These are phyloP conservation scores for Escarpia spicata DNA, from an alignment of 2,888 invertebrate genomes.

Conservation along the genomic window DNA sequence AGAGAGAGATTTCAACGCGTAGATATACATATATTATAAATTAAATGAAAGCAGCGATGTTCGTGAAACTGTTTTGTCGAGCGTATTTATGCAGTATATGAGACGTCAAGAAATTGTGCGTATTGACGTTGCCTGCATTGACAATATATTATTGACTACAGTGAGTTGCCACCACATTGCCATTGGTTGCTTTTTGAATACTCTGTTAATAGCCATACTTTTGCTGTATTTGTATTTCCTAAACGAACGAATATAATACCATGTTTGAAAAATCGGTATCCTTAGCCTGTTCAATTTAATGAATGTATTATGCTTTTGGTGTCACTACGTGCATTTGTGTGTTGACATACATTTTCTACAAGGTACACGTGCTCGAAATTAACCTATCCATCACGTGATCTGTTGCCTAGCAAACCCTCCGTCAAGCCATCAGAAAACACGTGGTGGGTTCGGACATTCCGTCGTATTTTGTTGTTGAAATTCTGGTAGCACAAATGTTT, in stretches of 20 bases:
- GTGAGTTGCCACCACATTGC: background rate
- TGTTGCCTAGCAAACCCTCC: too few species aligned
- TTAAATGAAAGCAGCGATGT: background rate
- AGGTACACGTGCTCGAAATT: too few species aligned
- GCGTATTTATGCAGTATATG: background rate
- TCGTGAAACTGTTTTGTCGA: background rate
- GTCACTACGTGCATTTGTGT: too few species aligned
- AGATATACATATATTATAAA: background rate
- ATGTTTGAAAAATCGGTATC: background rate
- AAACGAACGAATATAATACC: background rate
- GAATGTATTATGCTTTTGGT: background rate
- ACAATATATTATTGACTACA: background rate
- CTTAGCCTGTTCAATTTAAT: background rate
- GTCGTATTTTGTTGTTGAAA: too few species aligned
- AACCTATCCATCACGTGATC: too few species aligned
- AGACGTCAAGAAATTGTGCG: background rate
- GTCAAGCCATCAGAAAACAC: too few species aligned
- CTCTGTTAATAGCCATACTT: background rate
- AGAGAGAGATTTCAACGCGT: background rate
- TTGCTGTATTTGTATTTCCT: background rate
- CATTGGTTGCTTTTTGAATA: background rate
- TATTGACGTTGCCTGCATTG: background rate
- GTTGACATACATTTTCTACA: too few species aligned
- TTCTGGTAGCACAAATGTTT: too few species aligned
- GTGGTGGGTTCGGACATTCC: too few species aligned